Conservation (phyloP, 2,797 vertebrate species). For the Protosalanx chinensis region DNA sequence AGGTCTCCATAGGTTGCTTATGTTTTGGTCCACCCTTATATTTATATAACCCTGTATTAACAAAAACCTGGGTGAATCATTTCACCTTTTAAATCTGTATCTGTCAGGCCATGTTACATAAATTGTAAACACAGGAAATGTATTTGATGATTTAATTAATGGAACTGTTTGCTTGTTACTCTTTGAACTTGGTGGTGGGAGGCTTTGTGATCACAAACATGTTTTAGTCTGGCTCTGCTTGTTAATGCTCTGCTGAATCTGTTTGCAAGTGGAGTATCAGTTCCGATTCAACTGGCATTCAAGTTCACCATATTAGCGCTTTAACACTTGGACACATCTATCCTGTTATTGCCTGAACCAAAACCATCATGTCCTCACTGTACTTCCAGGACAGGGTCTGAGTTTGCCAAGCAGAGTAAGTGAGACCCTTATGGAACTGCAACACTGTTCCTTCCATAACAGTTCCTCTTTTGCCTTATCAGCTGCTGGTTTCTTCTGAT, state of each 20-base stretch:
- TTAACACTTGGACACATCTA: not conserved
- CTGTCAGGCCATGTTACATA: constrained; percentile 10
- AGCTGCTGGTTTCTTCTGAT: constrained; percentile 40
- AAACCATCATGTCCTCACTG: not conserved
- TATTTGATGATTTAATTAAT: too few species aligned
- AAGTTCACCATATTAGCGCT: not conserved
- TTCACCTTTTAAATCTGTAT: constrained; percentile 19
- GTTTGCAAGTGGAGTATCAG: not conserved
- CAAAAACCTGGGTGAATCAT: constrained; percentile 25
- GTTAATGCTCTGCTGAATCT: not conserved
- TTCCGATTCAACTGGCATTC: not conserved
- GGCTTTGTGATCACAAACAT: constrained; percentile 9
- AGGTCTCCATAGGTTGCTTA: constrained; percentile 4
- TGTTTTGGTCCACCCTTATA: constrained; percentile 33
- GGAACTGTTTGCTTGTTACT: too few species aligned
- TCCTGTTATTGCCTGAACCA: not conserved
- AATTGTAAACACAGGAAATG: constrained; percentile 16
- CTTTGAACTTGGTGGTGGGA: too few species aligned
- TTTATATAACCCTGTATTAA: constrained; percentile 48
- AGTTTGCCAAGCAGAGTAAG: constrained; percentile 15
- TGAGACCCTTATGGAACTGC: constrained; percentile 24
- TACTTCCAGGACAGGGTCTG: not conserved
- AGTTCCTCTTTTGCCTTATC: constrained; percentile 44
- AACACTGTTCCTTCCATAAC: constrained; percentile 32
- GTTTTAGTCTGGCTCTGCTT: not conserved